These are phyloP conservation scores for Archips xylosteana DNA, from an alignment of 2,888 invertebrate species.

Conservation along the genomic window DNA sequence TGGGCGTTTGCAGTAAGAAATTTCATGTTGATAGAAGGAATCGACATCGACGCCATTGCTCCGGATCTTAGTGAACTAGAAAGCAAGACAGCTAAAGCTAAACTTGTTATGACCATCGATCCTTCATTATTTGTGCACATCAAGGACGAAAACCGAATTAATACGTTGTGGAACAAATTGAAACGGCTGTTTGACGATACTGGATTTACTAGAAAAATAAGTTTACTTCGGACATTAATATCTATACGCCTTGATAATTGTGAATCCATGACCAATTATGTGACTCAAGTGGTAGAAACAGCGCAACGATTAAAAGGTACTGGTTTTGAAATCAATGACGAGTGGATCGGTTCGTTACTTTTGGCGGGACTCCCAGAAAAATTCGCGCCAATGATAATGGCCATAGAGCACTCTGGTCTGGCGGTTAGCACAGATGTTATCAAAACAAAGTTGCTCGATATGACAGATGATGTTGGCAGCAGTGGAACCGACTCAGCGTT, in stretches of 20 bases:
- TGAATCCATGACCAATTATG: background rate
- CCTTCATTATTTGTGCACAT: background rate
- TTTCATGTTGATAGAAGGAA: too few species aligned
- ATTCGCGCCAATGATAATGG: conserved; percentile 6
- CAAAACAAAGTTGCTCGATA: background rate
- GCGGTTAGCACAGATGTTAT: background rate
- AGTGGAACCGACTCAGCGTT: background rate
- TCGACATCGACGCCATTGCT: too few species aligned
- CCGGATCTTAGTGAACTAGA: too few species aligned
- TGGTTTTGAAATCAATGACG: background rate
- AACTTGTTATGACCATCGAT: background rate
- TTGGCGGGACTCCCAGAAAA: background rate
- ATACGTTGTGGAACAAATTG: background rate
- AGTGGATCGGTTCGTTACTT: background rate
- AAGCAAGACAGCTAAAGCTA: background rate
- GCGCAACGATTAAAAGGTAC: background rate
- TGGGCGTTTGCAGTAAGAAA: too few species aligned
- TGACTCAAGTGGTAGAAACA: background rate
- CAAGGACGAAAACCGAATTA: background rate
- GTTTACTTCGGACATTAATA: background rate
- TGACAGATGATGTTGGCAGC: background rate
- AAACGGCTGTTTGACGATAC: background rate
- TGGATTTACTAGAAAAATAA: background rate
- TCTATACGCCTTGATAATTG: background rate
- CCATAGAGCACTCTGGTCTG: background rate